A percentile compares a stretch with the other conserved stretches of the same genome.
phyloP scores from a whole-genome alignment of 2,113 vertebrate species.

The Caracal caracal region DNA sequence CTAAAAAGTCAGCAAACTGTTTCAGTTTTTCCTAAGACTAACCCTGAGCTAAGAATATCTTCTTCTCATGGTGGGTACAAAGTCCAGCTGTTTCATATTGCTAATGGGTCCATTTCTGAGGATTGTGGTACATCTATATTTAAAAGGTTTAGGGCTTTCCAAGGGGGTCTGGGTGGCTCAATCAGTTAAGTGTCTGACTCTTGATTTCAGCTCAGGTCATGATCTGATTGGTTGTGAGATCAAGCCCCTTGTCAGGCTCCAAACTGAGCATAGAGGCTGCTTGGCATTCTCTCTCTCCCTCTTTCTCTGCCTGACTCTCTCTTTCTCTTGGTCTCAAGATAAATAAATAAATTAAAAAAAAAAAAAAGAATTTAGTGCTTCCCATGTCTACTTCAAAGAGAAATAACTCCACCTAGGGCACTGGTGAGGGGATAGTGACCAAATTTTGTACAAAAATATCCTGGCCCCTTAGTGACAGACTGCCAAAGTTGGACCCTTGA shows the following conservation, averaged over 20 bases:
- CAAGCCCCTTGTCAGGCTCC: no score
- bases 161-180: no score
- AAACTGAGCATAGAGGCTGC: no score
- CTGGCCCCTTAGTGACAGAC: neutral
- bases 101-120: neutral
- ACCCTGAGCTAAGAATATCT: neutral
- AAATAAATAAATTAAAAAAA: neutral
- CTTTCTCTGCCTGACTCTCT: no score
- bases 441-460: neutral
- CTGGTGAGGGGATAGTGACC: neutral
- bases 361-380: neutral
- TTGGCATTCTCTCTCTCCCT: no score
- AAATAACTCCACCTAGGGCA: neutral
- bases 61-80: neutral
- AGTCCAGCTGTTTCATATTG: neutral
- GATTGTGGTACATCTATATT: neutral
- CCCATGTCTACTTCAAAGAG: neutral
- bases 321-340: no score
- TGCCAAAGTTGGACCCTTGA: neutral
- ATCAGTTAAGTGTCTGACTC: no score
- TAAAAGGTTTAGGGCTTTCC: neutral
- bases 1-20: neutral
- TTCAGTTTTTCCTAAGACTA: neutral
- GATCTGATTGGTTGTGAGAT: no score
- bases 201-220: no score